Conservation (phyloP, 2,113 vertebrate genomes). For the Aphelocoma coerulescens region DNA sequence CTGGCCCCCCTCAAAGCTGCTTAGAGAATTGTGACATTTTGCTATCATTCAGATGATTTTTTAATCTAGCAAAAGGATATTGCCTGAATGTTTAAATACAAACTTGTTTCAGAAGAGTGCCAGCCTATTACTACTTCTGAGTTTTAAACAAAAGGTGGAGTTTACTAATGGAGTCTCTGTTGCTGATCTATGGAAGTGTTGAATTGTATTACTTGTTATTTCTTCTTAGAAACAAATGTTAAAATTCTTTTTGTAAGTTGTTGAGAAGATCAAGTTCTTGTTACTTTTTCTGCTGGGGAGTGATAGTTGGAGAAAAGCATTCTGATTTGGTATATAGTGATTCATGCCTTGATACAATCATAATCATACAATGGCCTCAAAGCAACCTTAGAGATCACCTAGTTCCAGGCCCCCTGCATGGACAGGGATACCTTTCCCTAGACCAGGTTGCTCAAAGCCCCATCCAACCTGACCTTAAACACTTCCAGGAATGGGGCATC, state of each 20-base stretch:
- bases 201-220: neutral
- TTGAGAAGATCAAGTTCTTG: neutral
- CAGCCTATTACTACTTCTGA: neutral
- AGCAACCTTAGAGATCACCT: neutral
- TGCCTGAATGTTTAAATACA: neutral
- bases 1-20: neutral
- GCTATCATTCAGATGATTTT: neutral
- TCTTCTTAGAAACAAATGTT: neutral
- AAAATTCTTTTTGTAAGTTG: neutral
- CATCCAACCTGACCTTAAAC: neutral
- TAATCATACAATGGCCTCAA: neutral
- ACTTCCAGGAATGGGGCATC: neutral
- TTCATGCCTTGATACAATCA: neutral
- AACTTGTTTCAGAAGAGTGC: neutral
- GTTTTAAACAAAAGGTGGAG: neutral
- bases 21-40: slow-evolving; percentile 30
- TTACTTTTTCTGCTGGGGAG: neutral
- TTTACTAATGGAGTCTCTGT: neutral
- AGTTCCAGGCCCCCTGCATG: neutral
- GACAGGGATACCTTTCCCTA: neutral
- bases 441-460: neutral
- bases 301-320: neutral
- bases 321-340: neutral
- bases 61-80: neutral
- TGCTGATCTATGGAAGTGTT: neutral